Conservation (phyloP, 2,113 vertebrate species). For the Pogona vitticeps region DNA sequence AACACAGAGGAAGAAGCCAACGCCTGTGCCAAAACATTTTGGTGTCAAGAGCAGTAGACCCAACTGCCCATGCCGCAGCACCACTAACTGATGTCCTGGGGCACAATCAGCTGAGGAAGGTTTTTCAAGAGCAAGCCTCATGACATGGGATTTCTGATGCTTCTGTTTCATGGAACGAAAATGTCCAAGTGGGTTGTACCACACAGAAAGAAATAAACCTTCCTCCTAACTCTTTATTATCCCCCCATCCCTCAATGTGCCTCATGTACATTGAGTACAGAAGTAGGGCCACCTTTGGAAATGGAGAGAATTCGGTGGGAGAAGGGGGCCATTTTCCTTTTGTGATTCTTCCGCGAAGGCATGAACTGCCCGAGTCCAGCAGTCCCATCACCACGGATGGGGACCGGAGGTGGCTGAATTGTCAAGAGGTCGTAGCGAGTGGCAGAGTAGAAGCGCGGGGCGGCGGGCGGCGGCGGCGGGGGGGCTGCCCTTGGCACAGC, state of each 20-base stretch:
- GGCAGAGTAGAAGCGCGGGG: not conserved
- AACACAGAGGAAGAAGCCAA: not conserved
- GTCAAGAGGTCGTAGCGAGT: too few species aligned
- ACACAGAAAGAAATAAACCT: not conserved
- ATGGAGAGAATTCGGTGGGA: not conserved
- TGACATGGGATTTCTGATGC: not conserved
- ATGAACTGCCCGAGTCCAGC: not conserved
- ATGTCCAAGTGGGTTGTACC: not conserved
- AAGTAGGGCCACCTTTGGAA: not conserved
- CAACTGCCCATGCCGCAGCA: not conserved
- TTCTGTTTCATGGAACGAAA: not conserved
- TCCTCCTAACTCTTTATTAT: not conserved
- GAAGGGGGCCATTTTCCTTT: not conserved
- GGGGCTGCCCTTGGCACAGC: slow-evolving; percentile 22
- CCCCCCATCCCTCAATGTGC: not conserved
- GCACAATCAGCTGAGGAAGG: not conserved
- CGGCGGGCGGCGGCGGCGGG: not conserved
- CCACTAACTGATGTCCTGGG: not conserved
- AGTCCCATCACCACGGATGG: not conserved
- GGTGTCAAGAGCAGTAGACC: not conserved
- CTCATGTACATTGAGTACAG: too few species aligned
- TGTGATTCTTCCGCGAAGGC: not conserved
- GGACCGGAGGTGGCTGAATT: too few species aligned
- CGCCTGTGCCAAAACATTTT: not conserved
- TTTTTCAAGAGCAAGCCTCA: not conserved